Conservation (phyloP, 1,140 invertebrate species). For the Drosophila grimshawi region DNA sequence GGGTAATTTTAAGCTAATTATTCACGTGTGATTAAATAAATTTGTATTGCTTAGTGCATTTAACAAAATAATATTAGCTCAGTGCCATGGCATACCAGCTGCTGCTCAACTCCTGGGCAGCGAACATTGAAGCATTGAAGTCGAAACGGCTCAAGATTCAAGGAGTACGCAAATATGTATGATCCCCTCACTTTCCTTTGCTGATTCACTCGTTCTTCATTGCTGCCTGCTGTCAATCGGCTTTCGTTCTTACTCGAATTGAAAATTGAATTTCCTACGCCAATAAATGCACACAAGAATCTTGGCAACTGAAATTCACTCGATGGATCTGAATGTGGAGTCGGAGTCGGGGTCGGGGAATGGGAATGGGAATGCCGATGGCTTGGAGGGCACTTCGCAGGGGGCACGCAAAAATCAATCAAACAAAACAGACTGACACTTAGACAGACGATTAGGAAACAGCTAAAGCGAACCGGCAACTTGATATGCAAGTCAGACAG, state of each 20-base stretch:
- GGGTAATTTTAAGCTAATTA: not conserved
- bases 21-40: not conserved
- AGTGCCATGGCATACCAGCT: not conserved
- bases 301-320: not conserved
- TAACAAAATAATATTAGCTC: constrained; percentile 1
- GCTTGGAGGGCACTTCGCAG: not conserved
- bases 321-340: not conserved
- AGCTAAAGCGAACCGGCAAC: constrained; percentile 52
- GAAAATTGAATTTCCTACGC: constrained; percentile 65
- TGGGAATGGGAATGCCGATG: not conserved
- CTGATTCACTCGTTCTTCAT: constrained; percentile 10
- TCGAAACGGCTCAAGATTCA: constrained; percentile 25
- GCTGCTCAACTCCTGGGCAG: not conserved
- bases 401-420: constrained; percentile 52
- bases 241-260: constrained; percentile 42
- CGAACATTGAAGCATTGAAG: not conserved
- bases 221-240: constrained; percentile 43
- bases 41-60: constrained; percentile 13
- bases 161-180: constrained; percentile 40
- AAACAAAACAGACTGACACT: constrained; percentile 65
- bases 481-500: constrained; percentile 61
- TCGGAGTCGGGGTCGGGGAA: not conserved
- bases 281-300: constrained; percentile 54
- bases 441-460: constrained; percentile 64
- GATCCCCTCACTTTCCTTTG: not conserved